Conservation (phyloP, 2,113 vertebrate species). For the Hemicordylus capensis region DNA sequence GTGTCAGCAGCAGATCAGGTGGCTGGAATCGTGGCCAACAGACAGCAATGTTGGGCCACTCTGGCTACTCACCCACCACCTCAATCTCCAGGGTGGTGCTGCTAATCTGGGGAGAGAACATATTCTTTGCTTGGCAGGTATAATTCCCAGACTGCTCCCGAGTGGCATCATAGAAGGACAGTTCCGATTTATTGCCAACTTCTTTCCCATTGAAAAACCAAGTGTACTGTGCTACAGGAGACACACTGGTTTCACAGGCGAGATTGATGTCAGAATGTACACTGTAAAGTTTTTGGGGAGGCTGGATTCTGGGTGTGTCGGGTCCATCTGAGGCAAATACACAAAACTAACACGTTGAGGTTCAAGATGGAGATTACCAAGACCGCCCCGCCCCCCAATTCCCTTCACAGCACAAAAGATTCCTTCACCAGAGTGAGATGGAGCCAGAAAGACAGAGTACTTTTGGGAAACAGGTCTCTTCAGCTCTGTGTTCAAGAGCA, state of each 20-base stretch:
- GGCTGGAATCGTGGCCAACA: neutral
- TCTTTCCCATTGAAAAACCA: neutral
- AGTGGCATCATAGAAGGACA: neutral
- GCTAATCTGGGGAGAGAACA: rapidly evolving
- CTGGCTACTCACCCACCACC: neutral
- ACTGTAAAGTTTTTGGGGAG: rapidly evolving
- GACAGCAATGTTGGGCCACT: neutral
- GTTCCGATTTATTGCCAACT: rapidly evolving
- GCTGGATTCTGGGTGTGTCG: neutral
- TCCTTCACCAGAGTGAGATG: neutral
- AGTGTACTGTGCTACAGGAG: neutral
- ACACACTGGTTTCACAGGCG: neutral
- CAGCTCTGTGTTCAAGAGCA: neutral
- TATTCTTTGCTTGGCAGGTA: neutral
- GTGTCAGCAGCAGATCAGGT: too few relatives aligned
- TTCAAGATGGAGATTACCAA: neutral
- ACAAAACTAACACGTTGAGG: neutral
- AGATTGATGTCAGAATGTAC: neutral
- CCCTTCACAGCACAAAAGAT: neutral
- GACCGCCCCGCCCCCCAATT: too few relatives aligned
- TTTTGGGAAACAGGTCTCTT: too few relatives aligned
- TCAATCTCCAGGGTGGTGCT: neutral
- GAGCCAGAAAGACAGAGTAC: neutral
- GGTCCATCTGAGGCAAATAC: slow-evolving; percentile 3
- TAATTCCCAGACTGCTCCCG: neutral